Evolutionary conservation across 1,140 invertebrate species (phyloP).

Genomic region (Hycleus phaleratus): DNA sequence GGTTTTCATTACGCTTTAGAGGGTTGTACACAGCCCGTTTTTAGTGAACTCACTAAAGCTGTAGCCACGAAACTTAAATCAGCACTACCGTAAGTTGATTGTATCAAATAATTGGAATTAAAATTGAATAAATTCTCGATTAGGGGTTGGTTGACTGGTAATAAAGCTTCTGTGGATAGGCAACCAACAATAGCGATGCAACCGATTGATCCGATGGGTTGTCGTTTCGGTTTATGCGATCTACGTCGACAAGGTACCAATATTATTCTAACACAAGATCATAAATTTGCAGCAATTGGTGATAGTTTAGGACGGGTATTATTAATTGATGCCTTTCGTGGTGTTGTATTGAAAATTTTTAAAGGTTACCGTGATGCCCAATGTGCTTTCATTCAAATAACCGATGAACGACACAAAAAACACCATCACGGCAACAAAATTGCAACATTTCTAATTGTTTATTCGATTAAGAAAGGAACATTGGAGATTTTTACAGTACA

Average conservation of each 20-base stretch:
- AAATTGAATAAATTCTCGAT: constrained; percentile 1
- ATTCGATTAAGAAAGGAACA: constrained; percentile 73
- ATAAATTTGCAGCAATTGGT: constrained; percentile 68
- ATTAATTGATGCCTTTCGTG: constrained; percentile 72
- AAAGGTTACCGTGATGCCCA: constrained; percentile 93
- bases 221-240: constrained; percentile 80
- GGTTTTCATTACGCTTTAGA: constrained; percentile 86
- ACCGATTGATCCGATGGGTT: constrained; percentile 57
- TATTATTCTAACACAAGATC: constrained; percentile 71
- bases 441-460: constrained; percentile 76
- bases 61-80: constrained; percentile 83
- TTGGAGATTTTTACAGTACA: constrained; percentile 83
- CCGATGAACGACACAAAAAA: constrained; percentile 49
- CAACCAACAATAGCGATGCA: constrained; percentile 38
- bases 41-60: constrained; percentile 80
- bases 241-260: constrained; percentile 61
- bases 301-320: constrained; percentile 83
- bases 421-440: constrained; percentile 39
- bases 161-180: constrained; percentile 42
- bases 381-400: constrained; percentile 79
- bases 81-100: constrained; percentile 65
- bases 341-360: constrained; percentile 77
- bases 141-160: constrained; percentile 53
- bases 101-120: neutral
- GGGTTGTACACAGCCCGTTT: constrained; percentile 62